Evolutionary conservation across 1,140 invertebrate species (phyloP).

Genomic region (Brachionus koreanus): DNA sequence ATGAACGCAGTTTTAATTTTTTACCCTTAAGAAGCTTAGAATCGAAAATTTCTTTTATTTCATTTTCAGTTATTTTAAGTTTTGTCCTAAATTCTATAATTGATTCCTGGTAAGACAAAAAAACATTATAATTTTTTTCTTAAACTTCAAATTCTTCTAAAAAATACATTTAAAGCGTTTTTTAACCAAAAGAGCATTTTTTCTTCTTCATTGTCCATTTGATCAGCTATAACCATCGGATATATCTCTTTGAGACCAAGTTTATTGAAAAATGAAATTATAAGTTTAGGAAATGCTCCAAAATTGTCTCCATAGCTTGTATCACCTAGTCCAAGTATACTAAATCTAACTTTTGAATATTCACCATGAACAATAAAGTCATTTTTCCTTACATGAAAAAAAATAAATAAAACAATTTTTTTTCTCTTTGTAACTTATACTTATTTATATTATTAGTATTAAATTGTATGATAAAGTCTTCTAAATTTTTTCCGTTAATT

Average conservation of each 20-base stretch:
- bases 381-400: background rate
- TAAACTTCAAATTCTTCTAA: background rate
- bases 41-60: background rate
- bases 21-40: background rate
- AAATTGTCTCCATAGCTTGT: background rate
- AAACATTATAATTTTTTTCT: background rate
- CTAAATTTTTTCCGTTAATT: slow-evolving; percentile 78
- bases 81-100: background rate
- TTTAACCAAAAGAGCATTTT: background rate
- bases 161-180: background rate
- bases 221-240: background rate
- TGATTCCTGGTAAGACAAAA: background rate
- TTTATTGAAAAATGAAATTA: background rate
- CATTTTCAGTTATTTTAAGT: background rate
- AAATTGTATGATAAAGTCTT: slow-evolving; percentile 4
- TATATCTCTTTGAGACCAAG: background rate
- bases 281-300: background rate
- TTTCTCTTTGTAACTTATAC: background rate
- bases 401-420: background rate
- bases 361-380: too few relatives aligned
- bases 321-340: slow-evolving; percentile 3
- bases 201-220: background rate
- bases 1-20: background rate
- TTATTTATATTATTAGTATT: too few relatives aligned
- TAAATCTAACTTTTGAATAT: slow-evolving; percentile 66